Base-by-base conservation (phyloP, 2,797 vertebrate species). In the Clarias laeviceps region DNA sequence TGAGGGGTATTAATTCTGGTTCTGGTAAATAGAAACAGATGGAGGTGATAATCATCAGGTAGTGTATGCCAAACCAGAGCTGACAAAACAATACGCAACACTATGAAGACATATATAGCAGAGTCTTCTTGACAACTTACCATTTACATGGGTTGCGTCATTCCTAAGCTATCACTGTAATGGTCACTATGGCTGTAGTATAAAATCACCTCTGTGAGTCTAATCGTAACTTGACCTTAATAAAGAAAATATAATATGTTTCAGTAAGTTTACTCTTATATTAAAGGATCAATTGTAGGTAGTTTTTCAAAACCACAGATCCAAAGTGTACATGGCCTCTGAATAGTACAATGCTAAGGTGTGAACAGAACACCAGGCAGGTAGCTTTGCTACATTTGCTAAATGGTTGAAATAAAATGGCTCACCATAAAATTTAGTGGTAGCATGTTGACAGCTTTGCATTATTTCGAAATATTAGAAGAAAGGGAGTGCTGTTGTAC, bases 21-120 rank as follows among this genome's bases (percentile, higher is more conserved):
- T 27, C 37, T 62, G 68, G 68, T 73, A 50, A 83, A 57, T n/a
- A 70, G 69, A 72, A 73, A 50, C 82, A 83, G 57, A 61, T 62
- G 56, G 15, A 27, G 61, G n/a, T 50, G 56, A 73, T 83, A 72
- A 29, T 73, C 69, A 29, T 70, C 68, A 62, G 82, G 57, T 62
- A 22, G 32, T 45, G 8, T 40, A 83, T 62, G 29, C 65, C 66
- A 82, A 69, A 61, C 7, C 37, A 59, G 22, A 20, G 56, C 56
- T 45, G 17, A 83, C 69, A 62, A 45, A 73, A 83, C 68, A 83
- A 62, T 72, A 56, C 56, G n/a, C 15, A 40, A 27, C 32, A 61
- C 40, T 73, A 24, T 82, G 24, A 40, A 56, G 56, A 45, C 45
- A 70, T 57, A 59, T 37, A 61, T 40, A 15, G 22, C 29, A 34